Evolutionary conservation across 2,888 invertebrate species (phyloP).

Genomic region (Gymnosoma rotundatum): DNA sequence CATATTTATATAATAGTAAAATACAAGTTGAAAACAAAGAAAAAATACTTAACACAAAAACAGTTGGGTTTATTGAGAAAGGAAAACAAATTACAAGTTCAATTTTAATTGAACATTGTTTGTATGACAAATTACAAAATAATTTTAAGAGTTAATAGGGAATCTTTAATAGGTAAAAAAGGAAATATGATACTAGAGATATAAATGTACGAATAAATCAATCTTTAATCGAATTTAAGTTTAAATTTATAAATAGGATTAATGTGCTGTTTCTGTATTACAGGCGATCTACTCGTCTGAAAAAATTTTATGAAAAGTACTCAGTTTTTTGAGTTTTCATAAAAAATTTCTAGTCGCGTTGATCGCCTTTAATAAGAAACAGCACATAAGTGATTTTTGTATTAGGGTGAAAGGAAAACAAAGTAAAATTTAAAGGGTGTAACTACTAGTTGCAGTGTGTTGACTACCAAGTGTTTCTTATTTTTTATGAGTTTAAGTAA

Average conservation of each 20-base stretch:
- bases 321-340: no score
- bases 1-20: not conserved
- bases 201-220: not conserved
- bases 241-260: no score
- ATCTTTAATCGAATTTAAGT: not conserved
- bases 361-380: no score
- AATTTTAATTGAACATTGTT: no score
- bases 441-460: not conserved
- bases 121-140: not conserved
- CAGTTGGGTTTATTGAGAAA: no score
- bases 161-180: not conserved
- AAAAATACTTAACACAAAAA: not conserved
- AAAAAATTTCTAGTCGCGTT: no score
- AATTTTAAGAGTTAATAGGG: not conserved
- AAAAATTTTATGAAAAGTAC: no score
- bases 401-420: not conserved
- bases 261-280: no score
- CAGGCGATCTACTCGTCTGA: no score
- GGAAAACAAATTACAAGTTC: no score
- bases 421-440: not conserved
- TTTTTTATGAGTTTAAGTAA: not conserved
- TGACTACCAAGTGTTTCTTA: conserved; percentile 2
- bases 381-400: not conserved
- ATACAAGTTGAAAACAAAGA: not conserved
- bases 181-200: not conserved